Conservation (phyloP, 2,113 vertebrate genomes). For the Odobenus rosmarus region DNA sequence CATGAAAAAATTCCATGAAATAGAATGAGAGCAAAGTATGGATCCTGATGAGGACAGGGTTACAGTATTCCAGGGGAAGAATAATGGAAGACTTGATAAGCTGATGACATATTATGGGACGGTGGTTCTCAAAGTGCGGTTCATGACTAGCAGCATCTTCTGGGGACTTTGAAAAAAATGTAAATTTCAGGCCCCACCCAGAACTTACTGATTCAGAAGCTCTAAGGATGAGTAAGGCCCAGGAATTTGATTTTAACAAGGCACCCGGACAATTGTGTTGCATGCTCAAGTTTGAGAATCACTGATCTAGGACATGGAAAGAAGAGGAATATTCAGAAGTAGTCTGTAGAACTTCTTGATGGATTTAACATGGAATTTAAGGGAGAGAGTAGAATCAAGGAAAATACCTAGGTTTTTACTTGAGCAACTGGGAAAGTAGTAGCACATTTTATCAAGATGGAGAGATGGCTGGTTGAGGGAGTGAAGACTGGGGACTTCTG, state of each 20-base stretch:
- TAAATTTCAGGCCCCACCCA: background rate
- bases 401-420: background rate
- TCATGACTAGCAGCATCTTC: background rate
- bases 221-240: background rate
- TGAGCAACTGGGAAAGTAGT: background rate
- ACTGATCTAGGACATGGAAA: background rate
- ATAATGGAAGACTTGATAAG: background rate
- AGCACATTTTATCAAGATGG: background rate
- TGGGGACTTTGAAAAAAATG: conserved; percentile 6
- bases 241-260: background rate
- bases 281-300: background rate
- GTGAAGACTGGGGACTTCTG: background rate
- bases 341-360: background rate
- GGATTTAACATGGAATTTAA: background rate
- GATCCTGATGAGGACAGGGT: background rate
- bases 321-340: background rate
- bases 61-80: background rate
- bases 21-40: background rate
- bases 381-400: background rate
- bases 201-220: background rate
- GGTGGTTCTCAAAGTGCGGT: background rate
- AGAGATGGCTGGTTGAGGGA: background rate
- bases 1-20: background rate
- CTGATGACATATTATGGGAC: background rate
- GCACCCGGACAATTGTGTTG: background rate